Conservation (phyloP, 2,797 vertebrate species). For the Cirrhinus molitorella region DNA sequence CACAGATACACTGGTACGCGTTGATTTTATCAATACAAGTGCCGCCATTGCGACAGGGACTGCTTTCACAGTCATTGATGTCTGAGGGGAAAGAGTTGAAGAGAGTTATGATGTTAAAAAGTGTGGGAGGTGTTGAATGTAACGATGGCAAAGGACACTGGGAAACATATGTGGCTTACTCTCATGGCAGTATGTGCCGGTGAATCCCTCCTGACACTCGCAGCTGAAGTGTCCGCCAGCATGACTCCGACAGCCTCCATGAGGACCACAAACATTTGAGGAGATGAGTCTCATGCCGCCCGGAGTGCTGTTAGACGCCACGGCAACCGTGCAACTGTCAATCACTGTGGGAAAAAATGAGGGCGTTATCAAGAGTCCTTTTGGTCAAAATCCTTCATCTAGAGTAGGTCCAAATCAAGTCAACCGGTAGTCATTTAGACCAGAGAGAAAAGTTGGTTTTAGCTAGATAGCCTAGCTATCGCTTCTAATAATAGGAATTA, state of each 20-base stretch:
- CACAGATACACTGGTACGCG: constrained; percentile 96
- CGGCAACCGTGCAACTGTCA: constrained; percentile 97
- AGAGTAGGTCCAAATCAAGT: neutral
- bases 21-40: constrained; percentile 97
- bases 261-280: constrained; percentile 96
- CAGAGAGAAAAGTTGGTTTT: neutral
- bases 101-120: neutral
- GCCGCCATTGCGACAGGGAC: constrained; percentile 90
- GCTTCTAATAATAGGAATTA: no score
- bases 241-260: constrained; percentile 94
- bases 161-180: constrained; percentile 81
- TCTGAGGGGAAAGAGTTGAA: constrained; percentile 79
- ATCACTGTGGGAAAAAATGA: constrained; percentile 82
- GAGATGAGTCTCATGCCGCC: constrained; percentile 95
- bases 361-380: neutral
- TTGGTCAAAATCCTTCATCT: neutral
- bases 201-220: constrained; percentile 97
- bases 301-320: constrained; percentile 94
- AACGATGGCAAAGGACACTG: neutral
- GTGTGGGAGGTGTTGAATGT: neutral
- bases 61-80: constrained; percentile 95
- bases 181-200: constrained; percentile 97
- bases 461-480: no score
- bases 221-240: constrained; percentile 97
- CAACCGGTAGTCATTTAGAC: neutral